Conservation (phyloP, 2,888 invertebrate species). For the Napeogenes sylphis region DNA sequence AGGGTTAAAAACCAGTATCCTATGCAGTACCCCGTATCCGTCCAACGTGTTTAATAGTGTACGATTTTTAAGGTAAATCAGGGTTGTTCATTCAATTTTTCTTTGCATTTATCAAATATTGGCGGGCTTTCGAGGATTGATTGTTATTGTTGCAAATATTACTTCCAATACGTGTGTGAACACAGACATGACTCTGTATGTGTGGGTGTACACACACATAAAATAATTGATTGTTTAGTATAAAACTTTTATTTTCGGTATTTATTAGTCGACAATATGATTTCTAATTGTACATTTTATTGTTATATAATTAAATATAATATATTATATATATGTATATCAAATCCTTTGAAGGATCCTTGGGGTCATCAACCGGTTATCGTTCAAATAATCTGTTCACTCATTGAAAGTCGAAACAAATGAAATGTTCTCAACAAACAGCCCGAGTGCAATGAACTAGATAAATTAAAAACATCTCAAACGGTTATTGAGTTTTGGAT, state of each 20-base stretch:
- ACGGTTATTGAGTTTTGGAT: slow-evolving; percentile 3
- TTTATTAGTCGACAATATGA: too few species aligned
- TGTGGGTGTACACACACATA: neutral
- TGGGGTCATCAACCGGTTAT: too few species aligned
- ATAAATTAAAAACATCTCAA: slow-evolving; percentile 6
- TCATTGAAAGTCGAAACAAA: neutral
- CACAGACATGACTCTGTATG: neutral
- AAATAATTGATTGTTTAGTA: too few species aligned
- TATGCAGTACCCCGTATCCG: neutral
- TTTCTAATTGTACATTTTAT: too few species aligned
- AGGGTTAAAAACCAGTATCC: slow-evolving; percentile 36
- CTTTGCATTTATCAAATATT: slow-evolving; percentile 15
- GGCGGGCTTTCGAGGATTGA: slow-evolving; percentile 3
- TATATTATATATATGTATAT: too few species aligned
- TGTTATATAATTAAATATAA: too few species aligned
- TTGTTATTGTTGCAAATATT: slow-evolving; percentile 5
- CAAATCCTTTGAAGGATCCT: too few species aligned
- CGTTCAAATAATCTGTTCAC: too few species aligned
- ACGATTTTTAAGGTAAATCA: slow-evolving; percentile 25
- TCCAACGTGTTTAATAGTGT: slow-evolving; percentile 10
- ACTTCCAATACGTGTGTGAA: neutral
- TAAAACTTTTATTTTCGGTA: too few species aligned
- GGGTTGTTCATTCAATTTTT: slow-evolving; percentile 21
- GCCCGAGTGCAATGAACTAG: neutral
- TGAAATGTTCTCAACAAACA: slow-evolving; percentile 3